Evolutionary conservation across 2,888 invertebrate species (phyloP).

Genomic region (Leptothorax acervorum): DNA sequence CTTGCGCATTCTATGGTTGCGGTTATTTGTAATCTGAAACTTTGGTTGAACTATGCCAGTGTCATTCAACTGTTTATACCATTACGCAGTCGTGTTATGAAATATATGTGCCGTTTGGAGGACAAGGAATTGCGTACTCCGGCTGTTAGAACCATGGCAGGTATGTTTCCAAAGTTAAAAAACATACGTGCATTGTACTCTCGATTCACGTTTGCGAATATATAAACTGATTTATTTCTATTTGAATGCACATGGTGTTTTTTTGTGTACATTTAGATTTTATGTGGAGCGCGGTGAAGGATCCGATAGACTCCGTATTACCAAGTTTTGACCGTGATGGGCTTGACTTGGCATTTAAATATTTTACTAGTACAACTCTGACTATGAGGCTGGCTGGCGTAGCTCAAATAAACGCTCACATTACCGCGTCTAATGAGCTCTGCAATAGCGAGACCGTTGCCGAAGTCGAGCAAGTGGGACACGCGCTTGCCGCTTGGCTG

Average conservation of each 20-base stretch:
- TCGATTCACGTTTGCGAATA: not conserved
- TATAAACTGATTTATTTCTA: not conserved
- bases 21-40: constrained; percentile 95
- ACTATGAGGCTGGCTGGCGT: constrained; percentile 98
- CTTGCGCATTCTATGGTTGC: constrained; percentile 97
- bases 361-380: constrained; percentile 97
- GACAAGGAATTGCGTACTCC: constrained; percentile 96
- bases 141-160: constrained; percentile 96
- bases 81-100: constrained; percentile 93
- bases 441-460: constrained; percentile 95
- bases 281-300: constrained; percentile 98
- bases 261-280: constrained; percentile 88
- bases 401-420: constrained; percentile 97
- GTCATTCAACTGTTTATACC: constrained; percentile 96
- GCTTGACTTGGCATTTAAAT: constrained; percentile 96
- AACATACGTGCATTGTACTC: not conserved
- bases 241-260: not conserved
- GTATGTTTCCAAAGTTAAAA: constrained; percentile 84
- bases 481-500: constrained; percentile 95
- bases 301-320: constrained; percentile 94
- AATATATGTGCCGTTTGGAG: constrained; percentile 97
- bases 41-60: constrained; percentile 97
- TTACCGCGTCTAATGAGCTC: constrained; percentile 95
- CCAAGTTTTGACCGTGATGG: constrained; percentile 95
- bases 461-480: constrained; percentile 94